Evolutionary conservation across 92 coral and sea anemone genomes (phyloP).

Genomic region (Parazoanthus swiftii): DNA sequence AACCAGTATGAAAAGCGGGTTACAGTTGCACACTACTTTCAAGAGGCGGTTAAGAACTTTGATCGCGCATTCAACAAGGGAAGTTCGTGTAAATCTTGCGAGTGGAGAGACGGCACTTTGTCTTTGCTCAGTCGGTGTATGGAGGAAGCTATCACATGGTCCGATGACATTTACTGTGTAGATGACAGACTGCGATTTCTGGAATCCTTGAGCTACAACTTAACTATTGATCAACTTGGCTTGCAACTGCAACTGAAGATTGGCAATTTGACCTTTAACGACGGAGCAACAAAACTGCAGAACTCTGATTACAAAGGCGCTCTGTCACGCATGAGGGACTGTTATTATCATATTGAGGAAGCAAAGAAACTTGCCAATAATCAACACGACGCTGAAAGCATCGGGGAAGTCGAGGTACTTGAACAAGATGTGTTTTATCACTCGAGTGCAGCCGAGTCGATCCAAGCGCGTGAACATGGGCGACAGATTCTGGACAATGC

Average conservation of each 20-base stretch:
- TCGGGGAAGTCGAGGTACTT: constrained; percentile 45
- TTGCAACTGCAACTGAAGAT: constrained; percentile 56
- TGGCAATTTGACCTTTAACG: constrained; percentile 66
- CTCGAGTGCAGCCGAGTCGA: constrained; percentile 74
- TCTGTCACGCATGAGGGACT: constrained; percentile 74
- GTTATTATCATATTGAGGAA: constrained; percentile 84
- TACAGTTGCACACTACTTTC: constrained; percentile 59
- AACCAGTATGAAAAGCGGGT: constrained; percentile 50
- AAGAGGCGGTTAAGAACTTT: constrained; percentile 71
- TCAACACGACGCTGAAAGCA: constrained; percentile 39
- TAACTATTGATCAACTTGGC: constrained; percentile 48
- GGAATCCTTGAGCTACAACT: constrained; percentile 34
- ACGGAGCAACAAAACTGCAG: constrained; percentile 70
- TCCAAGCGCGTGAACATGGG: constrained; percentile 79
- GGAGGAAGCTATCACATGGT: constrained; percentile 54
- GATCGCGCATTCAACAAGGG: constrained; percentile 59
- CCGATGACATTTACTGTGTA: constrained; percentile 51
- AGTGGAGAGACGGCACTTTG: constrained; percentile 64
- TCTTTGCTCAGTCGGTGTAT: constrained; percentile 58
- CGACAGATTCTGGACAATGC: constrained; percentile 60
- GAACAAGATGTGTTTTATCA: constrained; percentile 71
- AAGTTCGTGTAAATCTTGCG: constrained; percentile 48
- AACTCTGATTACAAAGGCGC: constrained; percentile 69
- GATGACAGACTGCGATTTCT: constrained; percentile 33
- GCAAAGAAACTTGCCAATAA: constrained; percentile 62